Base-by-base conservation (phyloP, 2,888 invertebrate species). In the Notocelia uddmanniana region DNA sequence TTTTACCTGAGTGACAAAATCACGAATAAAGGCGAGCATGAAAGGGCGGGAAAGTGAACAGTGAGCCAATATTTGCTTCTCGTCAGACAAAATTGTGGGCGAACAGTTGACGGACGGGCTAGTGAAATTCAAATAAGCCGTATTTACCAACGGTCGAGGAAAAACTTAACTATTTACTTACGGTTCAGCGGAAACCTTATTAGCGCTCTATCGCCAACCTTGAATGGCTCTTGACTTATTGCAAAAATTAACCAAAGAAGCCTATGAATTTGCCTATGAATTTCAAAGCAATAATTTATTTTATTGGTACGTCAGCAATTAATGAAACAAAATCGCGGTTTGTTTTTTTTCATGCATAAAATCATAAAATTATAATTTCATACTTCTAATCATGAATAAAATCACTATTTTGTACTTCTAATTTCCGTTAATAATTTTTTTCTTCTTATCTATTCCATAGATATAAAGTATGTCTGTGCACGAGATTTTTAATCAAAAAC, bases 1-100 rank as follows among this genome's bases (percentile, higher is more conserved):
- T 66, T 31, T 72, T 67, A 55, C 68, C 72, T 72, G 19, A 48
- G 68, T 74, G 76, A 77, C 79, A 81, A 81, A 83, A 79, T 78
- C 77, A 66, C 76, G 81, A 79, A 82, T 81, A 82, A 83, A 85
- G 77, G 81, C 79, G 80, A 82, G 81, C 80, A 81, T 78, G 82
- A 85, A 85, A 85, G 80, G 80, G 85, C 81, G 81, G 79, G 76
- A 79, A 85, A 85, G 85, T 85, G 85, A 85, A 81, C 84, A 83
- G 78, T 77, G 78, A 75, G 84, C 82, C 85, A 87, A 86, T 91
- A 87, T 92, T 92, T 89, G 85, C 83, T 87, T 90, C 89, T 90
- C 88, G 87, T 89, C 89, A 90, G 84, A 77, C 78, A 77, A 86
- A 83, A 82, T 84, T 85, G 86, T 80, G 85, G 84, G 80, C 80